Evolutionary conservation across 35 echinoderm and acorn worm genomes (phyloP), one percentile per base, ranked within the genome.

Genomic region (Heliocidaris tuberculata): DNA sequence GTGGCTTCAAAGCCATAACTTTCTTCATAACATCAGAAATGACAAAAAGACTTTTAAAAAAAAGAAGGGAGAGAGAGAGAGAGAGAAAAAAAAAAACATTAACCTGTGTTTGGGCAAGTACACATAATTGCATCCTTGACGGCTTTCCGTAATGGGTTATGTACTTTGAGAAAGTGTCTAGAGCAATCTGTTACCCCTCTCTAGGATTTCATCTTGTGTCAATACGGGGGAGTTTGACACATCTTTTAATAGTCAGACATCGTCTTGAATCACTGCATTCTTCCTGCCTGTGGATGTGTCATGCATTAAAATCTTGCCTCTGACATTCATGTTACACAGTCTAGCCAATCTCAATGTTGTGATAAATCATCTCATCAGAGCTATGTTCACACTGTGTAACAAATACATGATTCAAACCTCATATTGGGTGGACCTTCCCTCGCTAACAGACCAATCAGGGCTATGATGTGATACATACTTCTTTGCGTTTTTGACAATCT

Each of bases 81-180:
- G n/a, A n/a, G n/a, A n/a, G 1, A 24, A 78, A n/a, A 78, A 78
- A 5, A 7, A 78, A 78, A 78, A n/a, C 65, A 78, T 27, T 78
- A 78, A 78, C 19, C 65, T 19, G 27, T n/a, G 52, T 78, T 78
- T 78, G 65, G 27, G 65, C 65, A 78, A 78, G 65, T 19, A 78
- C 65, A 78, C 65, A 78, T 78, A 78, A n/a, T 78, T 78, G 65
- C 65, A 78, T 78, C 65, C 65, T 78, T n/a, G 27, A 78, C 65
- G n/a, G 65, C 27, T 78, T 78, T 24, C 65, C 65, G 21, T 27
- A 8, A 78, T 78, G 65, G 27, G 65, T 19, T 19, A 6, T 78
- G 65, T 19, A 5, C 65, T 78, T 19, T 78, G 27, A 1, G 19
- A 78, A 24, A 24, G 2, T 78, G 65, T 78, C 65, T 78, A n/a